Evolutionary conservation across 1,140 invertebrate species (phyloP).

Genomic region (Lineus longissimus): DNA sequence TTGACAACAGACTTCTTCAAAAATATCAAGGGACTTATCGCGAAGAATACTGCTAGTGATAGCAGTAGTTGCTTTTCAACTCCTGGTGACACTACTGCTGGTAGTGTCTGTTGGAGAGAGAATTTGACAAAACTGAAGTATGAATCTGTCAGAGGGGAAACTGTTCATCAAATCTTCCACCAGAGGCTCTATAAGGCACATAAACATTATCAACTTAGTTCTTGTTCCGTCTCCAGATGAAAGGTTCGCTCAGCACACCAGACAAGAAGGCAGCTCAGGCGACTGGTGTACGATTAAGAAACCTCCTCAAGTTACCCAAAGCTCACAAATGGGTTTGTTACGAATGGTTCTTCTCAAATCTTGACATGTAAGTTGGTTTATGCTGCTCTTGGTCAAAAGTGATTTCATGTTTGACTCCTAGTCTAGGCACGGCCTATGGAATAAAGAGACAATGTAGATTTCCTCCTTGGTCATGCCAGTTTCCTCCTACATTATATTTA

Average conservation of each 20-base stretch:
- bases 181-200: too few relatives aligned
- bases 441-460: too few relatives aligned
- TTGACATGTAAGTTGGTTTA: conserved; percentile 69
- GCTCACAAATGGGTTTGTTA: conserved; percentile 99
- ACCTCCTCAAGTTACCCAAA: conserved; percentile 96
- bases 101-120: not conserved
- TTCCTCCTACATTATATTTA: too few relatives aligned
- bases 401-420: too few relatives aligned
- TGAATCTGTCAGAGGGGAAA: too few relatives aligned
- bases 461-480: too few relatives aligned
- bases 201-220: too few relatives aligned
- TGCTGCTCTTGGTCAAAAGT: too few relatives aligned
- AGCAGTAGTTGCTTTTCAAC: not conserved
- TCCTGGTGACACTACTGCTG: not conserved
- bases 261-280: conserved; percentile 75
- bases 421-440: too few relatives aligned
- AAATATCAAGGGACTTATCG: not conserved
- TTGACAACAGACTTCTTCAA: not conserved
- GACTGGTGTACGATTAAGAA: conserved; percentile 84
- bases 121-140: too few relatives aligned
- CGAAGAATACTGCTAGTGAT: not conserved
- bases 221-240: too few relatives aligned
- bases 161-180: too few relatives aligned
- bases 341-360: conserved; percentile 99
- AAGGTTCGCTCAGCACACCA: conserved; percentile 22